Evolutionary conservation across 2,888 invertebrate species (phyloP), one percentile per base, ranked within the genome.

Genomic region (Coecobrya sp.): DNA sequence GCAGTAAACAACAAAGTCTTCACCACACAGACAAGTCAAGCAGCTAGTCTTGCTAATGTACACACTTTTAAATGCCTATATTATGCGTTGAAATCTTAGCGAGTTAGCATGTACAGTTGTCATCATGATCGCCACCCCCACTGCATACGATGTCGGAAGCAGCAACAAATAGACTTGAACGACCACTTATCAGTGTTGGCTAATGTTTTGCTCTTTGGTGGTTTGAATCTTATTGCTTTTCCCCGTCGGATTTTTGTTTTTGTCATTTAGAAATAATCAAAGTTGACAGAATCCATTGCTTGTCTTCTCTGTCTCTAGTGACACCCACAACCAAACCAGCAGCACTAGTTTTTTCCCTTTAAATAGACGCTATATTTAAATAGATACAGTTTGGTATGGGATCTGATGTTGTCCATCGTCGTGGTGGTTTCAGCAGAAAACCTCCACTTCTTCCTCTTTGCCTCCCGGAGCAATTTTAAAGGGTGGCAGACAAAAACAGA

Each of bases 221-320:
- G 45, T 73, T 73, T 45, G 45, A 1, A 10, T 52, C 42, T 30
- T 42, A 30, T 49, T 49, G 30, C 27, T 1, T 68, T 27, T 65
- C 65, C 52, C 30, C 52, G 62, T 82, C 82, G 19, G 82, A 45
- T 82, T 79, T 36, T 62, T 42, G 82, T 59, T 25, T n/a, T 19
- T 82, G 82, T 62, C 82, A 82, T 82, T 82, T 82, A 36, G 82
- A 68, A 92, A 88, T 92, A 92, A 92, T 92, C 92, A 92, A 89
- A 92, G 92, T 89, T 92, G 92, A 82, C 92, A 92, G 86, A 25
- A 84, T 91, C 82, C 81, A 68, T 87, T 59, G 45, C 76, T 11
- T 25, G 27, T 68, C 79, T 79, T n/a, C 59, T 16, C 70, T 42
- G 45, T 79, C 91, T 86, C 84, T 79, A 30, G 91, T 81, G 86